Conservation (phyloP, 2,797 vertebrate genomes). For the Pachyuromys duprasi region DNA sequence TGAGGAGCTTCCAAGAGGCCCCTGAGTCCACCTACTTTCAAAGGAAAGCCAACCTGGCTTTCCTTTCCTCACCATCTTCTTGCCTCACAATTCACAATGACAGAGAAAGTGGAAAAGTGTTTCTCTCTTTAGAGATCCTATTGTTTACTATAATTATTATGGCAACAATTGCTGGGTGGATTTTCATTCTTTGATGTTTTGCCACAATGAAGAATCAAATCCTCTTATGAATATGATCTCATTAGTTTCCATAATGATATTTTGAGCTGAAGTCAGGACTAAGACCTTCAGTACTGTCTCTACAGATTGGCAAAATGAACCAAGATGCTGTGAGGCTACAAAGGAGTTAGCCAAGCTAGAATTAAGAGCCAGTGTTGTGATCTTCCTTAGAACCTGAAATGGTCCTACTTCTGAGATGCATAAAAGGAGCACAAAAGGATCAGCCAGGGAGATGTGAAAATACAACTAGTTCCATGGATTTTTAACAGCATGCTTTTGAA, state of each 20-base stretch:
- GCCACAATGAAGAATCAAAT: conserved; percentile 67
- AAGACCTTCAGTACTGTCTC: neutral
- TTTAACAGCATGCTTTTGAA: conserved; percentile 20
- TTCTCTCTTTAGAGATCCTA: conserved; percentile 50
- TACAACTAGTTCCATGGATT: neutral
- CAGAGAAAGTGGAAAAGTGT: neutral
- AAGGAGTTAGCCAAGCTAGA: neutral
- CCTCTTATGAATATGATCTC: conserved; percentile 54
- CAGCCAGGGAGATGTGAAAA: conserved; percentile 3
- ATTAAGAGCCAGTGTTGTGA: conserved; percentile 3
- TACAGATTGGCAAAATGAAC: neutral
- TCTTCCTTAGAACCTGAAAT: neutral
- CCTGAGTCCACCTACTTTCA: neutral
- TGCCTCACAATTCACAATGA: neutral
- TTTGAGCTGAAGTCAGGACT: conserved; percentile 30
- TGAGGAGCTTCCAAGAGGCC: conserved; percentile 38
- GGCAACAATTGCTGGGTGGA: conserved; percentile 66
- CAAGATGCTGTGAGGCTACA: neutral
- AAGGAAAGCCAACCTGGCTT: conserved; percentile 2
- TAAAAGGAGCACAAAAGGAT: neutral
- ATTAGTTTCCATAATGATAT: conserved; percentile 43
- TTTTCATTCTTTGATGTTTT: conserved; percentile 75
- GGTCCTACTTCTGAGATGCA: neutral
- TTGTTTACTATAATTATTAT: conserved; percentile 63
- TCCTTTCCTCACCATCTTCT: neutral